A percentile compares a stretch with the other conserved stretches of the same genome.
Evolutionary conservation across 64 coral and sea anemone species (phyloP).

Genomic region (Exaiptasia diaphana): DNA sequence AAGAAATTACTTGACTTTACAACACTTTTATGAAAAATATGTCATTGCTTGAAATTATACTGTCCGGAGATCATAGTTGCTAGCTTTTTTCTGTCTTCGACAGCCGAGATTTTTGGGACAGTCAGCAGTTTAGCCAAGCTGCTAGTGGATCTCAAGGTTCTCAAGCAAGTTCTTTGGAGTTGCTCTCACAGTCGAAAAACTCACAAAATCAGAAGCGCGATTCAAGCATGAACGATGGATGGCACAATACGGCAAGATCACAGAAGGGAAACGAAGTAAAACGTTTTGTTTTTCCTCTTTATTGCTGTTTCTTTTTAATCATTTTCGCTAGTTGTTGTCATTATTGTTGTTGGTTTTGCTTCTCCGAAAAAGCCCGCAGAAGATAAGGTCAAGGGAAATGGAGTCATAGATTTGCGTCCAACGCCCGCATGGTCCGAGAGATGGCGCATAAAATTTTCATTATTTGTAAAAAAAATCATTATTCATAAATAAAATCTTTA

Average conservation of each 20-base stretch:
- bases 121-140: slow-evolving; percentile 70
- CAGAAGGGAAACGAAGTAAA: slow-evolving; percentile 71
- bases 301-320: neutral
- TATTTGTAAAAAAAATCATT: no score
- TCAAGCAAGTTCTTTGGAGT: slow-evolving; percentile 73
- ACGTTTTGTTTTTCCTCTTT: no score
- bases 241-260: slow-evolving; percentile 52
- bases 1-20: neutral
- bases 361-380: neutral
- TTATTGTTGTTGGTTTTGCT: neutral
- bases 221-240: slow-evolving; percentile 22
- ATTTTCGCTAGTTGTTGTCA: neutral
- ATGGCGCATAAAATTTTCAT: no score
- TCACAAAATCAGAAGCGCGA: slow-evolving; percentile 46
- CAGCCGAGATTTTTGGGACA: slow-evolving; percentile 80
- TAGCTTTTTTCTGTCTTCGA: neutral
- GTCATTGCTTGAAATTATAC: neutral
- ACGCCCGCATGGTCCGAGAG: no score
- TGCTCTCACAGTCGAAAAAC: slow-evolving; percentile 60
- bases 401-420: no score
- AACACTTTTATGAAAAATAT: no score
- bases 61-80: neutral
- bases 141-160: slow-evolving; percentile 70
- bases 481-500: no score
- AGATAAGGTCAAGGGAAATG: no score